phyloP scores from a whole-genome alignment of 2,888 invertebrate species.

The Cryptophagus acutangulus region DNA sequence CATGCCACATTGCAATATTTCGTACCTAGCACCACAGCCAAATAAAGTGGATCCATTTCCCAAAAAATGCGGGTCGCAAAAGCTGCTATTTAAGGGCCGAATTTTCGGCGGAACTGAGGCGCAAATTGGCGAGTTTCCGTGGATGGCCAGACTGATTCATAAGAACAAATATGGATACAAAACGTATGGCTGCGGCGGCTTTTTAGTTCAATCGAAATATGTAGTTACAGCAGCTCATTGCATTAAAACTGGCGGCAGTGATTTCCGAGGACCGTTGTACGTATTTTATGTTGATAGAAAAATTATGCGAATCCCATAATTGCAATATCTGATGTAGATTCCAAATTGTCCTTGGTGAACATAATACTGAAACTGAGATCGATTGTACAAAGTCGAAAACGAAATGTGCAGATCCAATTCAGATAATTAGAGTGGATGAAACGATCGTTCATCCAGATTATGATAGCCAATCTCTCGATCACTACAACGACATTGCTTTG shows the following conservation, averaged over 20 bases:
- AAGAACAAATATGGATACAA: slow-evolving; percentile 34
- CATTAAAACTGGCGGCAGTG: slow-evolving; percentile 25
- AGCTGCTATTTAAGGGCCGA: slow-evolving; percentile 25
- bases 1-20: too few relatives aligned
- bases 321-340: background rate
- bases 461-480: slow-evolving; percentile 32
- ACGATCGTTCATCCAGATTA: slow-evolving; percentile 48
- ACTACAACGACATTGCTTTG: slow-evolving; percentile 50
- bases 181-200: slow-evolving; percentile 49
- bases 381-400: slow-evolving; percentile 47
- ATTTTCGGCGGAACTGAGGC: slow-evolving; percentile 48
- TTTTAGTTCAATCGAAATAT: slow-evolving; percentile 51
- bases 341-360: slow-evolving; percentile 48
- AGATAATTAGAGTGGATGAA: slow-evolving; percentile 45
- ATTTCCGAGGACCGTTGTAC: slow-evolving; percentile 29
- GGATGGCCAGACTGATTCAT: slow-evolving; percentile 53
- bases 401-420: slow-evolving; percentile 46
- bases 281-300: slow-evolving; percentile 13
- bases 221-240: slow-evolving; percentile 56
- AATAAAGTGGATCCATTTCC: slow-evolving; percentile 36
- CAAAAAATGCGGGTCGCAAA: slow-evolving; percentile 40
- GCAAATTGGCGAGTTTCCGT: slow-evolving; percentile 53
- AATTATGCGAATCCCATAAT: background rate
- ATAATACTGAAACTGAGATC: slow-evolving; percentile 44
- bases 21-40: too few relatives aligned